Conservation (phyloP, 2,888 invertebrate genomes). For the Acronicta aceris region DNA sequence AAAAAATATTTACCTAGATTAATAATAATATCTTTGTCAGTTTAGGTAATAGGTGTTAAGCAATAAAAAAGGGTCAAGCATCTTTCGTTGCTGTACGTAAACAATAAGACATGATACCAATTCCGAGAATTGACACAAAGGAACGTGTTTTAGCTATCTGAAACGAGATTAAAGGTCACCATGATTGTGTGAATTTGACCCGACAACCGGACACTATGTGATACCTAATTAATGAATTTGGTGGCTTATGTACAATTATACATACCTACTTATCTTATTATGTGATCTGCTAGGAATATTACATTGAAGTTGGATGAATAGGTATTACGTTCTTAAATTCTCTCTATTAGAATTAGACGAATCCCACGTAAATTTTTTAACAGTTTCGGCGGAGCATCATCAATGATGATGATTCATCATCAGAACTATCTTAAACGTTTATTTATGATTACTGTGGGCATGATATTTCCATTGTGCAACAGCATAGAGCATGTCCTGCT, state of each 20-base stretch:
- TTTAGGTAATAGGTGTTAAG: conserved; percentile 25
- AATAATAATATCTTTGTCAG: not conserved
- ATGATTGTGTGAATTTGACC: conserved; percentile 85
- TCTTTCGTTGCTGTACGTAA: conserved; percentile 62
- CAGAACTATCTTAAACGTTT: conserved; percentile 5
- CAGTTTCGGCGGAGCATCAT: too few relatives aligned
- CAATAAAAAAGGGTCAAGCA: conserved; percentile 51
- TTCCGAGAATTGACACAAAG: conserved; percentile 83
- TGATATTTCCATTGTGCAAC: too few relatives aligned
- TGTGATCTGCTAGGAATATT: too few relatives aligned
- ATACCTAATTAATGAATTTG: conserved; percentile 69
- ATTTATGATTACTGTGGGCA: too few relatives aligned
- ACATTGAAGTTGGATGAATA: too few relatives aligned
- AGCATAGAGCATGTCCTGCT: too few relatives aligned
- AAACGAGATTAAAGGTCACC: conserved; percentile 84
- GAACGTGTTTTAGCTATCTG: conserved; percentile 80
- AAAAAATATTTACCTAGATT: too few relatives aligned
- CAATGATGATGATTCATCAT: too few relatives aligned
- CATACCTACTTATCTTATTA: not conserved
- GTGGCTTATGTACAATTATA: conserved; percentile 63
- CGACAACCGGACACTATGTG: conserved; percentile 80
- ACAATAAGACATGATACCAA: conserved; percentile 70
- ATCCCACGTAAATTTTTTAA: too few relatives aligned
- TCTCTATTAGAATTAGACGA: too few relatives aligned
- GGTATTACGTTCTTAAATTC: too few relatives aligned